Evolutionary conservation across 2,797 vertebrate species (phyloP).

Genomic region (Arrhamphus sclerolepis): DNA sequence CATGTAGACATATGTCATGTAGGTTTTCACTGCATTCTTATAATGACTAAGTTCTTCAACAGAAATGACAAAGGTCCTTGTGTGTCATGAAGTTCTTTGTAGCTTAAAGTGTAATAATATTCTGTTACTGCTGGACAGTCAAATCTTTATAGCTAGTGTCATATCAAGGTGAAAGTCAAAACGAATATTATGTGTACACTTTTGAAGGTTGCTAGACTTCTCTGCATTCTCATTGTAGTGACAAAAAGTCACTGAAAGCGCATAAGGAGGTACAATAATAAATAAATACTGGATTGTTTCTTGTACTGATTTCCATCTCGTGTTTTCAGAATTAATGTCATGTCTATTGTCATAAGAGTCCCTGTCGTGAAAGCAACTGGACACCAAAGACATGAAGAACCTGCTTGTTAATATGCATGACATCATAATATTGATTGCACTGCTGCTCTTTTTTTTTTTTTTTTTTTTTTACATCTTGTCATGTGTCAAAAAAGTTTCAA

Average conservation of each 20-base stretch:
- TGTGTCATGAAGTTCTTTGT: slow-evolving; percentile 35
- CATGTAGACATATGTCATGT: slow-evolving; percentile 5
- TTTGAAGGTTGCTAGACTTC: slow-evolving; percentile 41
- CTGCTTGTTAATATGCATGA: not conserved
- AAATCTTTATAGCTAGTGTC: slow-evolving; percentile 29
- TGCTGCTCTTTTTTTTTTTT: slow-evolving; percentile 8
- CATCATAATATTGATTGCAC: slow-evolving; percentile 12
- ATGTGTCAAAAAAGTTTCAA: not conserved
- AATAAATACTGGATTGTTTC: slow-evolving; percentile 67
- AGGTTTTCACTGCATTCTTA: slow-evolving; percentile 1
- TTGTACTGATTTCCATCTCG: slow-evolving; percentile 50
- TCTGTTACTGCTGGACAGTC: slow-evolving; percentile 20
- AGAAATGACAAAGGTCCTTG: slow-evolving; percentile 16
- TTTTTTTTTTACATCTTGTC: slow-evolving; percentile 2
- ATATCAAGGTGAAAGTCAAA: not conserved
- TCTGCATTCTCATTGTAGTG: slow-evolving; percentile 48
- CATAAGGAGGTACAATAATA: slow-evolving; percentile 47
- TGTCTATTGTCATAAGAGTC: slow-evolving; percentile 34
- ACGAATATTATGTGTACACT: not conserved
- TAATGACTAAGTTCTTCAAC: slow-evolving; percentile 25
- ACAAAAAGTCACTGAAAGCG: slow-evolving; percentile 62
- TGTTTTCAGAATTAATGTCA: slow-evolving; percentile 54
- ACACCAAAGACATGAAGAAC: slow-evolving; percentile 24
- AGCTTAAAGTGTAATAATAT: slow-evolving; percentile 38
- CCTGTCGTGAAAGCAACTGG: slow-evolving; percentile 32